Percentiles rank a stretch among this genome's conserved stretches.
phyloP scores from a whole-genome alignment of 2,888 invertebrate genomes.

The Uloborus plumipes region DNA sequence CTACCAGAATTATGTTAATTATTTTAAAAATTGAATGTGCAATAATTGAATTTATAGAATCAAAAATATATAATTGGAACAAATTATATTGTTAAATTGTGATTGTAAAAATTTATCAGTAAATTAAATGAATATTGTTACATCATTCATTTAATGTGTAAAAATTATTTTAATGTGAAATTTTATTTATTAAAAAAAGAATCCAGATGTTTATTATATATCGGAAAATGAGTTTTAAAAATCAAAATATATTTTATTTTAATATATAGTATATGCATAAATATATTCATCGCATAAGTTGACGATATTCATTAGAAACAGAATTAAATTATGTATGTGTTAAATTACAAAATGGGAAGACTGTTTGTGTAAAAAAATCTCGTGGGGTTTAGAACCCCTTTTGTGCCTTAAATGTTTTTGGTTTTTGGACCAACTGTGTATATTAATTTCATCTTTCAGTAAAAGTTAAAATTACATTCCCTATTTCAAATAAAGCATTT shows the following conservation, averaged over 20 bases:
- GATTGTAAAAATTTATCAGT: background rate
- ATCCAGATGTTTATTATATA: background rate
- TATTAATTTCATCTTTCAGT: slow-evolving; percentile 46
- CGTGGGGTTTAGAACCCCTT: slow-evolving; percentile 1
- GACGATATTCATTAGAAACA: too few relatives aligned
- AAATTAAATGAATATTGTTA: too few relatives aligned
- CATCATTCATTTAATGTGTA: too few relatives aligned
- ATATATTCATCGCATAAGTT: too few relatives aligned
- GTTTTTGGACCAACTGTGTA: slow-evolving; percentile 45
- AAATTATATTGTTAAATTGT: slow-evolving; percentile 6
- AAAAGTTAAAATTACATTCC: slow-evolving; percentile 57
- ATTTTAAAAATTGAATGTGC: slow-evolving; percentile 5
- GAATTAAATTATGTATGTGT: too few relatives aligned
- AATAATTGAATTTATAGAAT: background rate
- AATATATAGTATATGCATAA: too few relatives aligned
- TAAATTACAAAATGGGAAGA: background rate
- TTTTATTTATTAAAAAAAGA: too few relatives aligned
- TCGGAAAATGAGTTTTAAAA: background rate
- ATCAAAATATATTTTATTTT: background rate
- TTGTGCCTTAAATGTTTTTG: slow-evolving; percentile 58
- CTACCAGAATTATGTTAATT: background rate
- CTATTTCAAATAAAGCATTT: slow-evolving; percentile 63
- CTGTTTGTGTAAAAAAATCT: slow-evolving; percentile 13
- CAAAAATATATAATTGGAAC: slow-evolving; percentile 1
- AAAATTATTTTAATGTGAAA: too few relatives aligned